Evolutionary conservation across 2,113 vertebrate species (phyloP), one percentile per base, ranked within the genome.

Genomic region (Hepsetus odoe): DNA sequence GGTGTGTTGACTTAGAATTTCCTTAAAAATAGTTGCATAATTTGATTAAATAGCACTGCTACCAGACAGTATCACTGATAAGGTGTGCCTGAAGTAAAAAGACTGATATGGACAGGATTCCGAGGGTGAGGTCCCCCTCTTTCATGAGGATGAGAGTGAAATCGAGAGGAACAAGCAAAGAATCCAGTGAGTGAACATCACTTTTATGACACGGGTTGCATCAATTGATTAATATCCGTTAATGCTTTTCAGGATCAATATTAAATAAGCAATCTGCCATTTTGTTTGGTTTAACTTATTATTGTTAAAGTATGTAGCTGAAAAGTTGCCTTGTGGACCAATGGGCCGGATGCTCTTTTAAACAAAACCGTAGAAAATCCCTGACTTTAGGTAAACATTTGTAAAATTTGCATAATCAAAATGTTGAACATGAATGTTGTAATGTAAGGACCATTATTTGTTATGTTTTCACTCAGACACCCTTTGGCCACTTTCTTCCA

Each of bases 401-500:
- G 20, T 49, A 1, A 49, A 49, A 20, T 6, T 49, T 20, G 18
- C 11, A 11, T 20, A 49, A 49, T 49, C 16, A 49, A 49, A 20
- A 49, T 71, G 20, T 6, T 71, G 20, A 1, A 9, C 5, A 22
- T 30, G 32, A 10, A n/a, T n/a, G 3, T 10, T 26, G 46, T 16
- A 13, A 6, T 35, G 8, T 38, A 38, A 38, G 35, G n/a, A n/a
- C n/a, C 35, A 38, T 38, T 4, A 4, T 38, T 55, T 7, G 2
- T 49, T 18, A 6, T 80, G n/a, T 69, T 28, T 20, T 22, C n/a
- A 42, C 1, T 71, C 79, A 97, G 96, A 89, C 94, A 98, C 77
- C 95, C 96, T 0, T 9, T 96, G 84, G 95, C 95, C 75, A 94
- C 95, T 35, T 97, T 97, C 80, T 96, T 97, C 88, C 95, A 98